Evolutionary conservation across 2,797 vertebrate genomes (phyloP), one percentile per base, ranked within the genome.

Genomic region (Sebastes paucispinis): DNA sequence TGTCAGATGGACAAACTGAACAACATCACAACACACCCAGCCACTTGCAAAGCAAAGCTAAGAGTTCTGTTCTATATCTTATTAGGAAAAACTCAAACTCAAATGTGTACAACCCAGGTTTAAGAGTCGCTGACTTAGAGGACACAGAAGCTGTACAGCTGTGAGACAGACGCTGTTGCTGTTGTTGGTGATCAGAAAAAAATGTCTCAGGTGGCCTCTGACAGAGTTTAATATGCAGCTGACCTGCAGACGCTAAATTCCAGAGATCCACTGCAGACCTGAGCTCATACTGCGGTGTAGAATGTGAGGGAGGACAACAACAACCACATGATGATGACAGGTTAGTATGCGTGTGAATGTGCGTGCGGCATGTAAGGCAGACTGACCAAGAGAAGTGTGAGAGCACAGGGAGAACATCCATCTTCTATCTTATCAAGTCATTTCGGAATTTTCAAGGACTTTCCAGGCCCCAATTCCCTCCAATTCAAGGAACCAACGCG

Each of bases 191-290:
- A 27, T 59, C 4, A n/a, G 12, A 18, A 47, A 39, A 12, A 64
- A 62, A 74, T 3, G 6, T 59, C 60, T 63, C 66, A 14, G 18
- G n/a, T 64, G 1, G 32, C 20, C 32, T 60, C 27, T 43, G 47
- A 71, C 27, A 10, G 11, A 34, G 25, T 70, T 69, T 47, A 68
- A 75, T 25, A 25, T 18, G 55, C 69, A 31, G 75, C 24, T 39
- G 7, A 80, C 58, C 43, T 24, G 67, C 64, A 60, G 70, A 32
- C 0, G 83, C 59, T n/a, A 80, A 60, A 88, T 83, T 74, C 84
- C 81, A 31, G 71, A 2, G 20, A 54, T 4, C 13, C 9, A 3
- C 63, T 1, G 20, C 76, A 22, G 70, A 52, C 4, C 52, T 39
- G 69, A 66, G 25, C 31, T 80, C 69, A 66, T n/a, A 57, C 80